Evolutionary conservation across 2,888 invertebrate species (phyloP).

Genomic region (Drosophila greeni): DNA sequence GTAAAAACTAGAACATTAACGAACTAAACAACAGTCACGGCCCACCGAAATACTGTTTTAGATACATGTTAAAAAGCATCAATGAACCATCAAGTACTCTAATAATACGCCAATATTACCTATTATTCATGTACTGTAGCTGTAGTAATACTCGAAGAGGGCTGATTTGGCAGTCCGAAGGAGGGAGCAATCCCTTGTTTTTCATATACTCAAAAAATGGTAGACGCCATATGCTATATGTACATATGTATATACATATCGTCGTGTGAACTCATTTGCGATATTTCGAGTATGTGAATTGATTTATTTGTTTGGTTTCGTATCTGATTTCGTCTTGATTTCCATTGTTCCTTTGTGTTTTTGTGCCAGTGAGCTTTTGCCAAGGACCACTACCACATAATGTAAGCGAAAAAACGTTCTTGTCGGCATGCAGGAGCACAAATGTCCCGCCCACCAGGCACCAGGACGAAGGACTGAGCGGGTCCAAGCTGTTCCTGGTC

Average conservation of each 20-base stretch:
- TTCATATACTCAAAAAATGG: conserved; percentile 10
- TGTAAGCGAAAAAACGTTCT: conserved; percentile 78
- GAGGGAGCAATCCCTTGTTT: background rate
- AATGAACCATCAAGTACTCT: conserved; percentile 1
- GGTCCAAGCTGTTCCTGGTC: conserved; percentile 17
- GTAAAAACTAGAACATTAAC: background rate
- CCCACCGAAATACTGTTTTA: conserved; percentile 3
- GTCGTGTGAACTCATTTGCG: conserved; percentile 19
- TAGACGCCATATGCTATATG: conserved; percentile 1
- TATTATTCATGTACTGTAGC: conserved; percentile 12
- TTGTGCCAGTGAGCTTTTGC: conserved; percentile 57
- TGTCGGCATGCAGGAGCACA: conserved; percentile 78
- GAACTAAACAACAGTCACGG: conserved; percentile 5
- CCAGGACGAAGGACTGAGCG: conserved; percentile 24
- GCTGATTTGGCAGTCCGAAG: background rate
- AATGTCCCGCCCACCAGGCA: conserved; percentile 56
- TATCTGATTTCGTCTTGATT: conserved; percentile 18
- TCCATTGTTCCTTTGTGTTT: conserved; percentile 46
- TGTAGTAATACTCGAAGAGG: conserved; percentile 3
- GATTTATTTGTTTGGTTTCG: background rate
- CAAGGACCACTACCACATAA: conserved; percentile 76
- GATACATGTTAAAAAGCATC: background rate
- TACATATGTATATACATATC: conserved; percentile 12
- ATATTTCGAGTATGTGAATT: conserved; percentile 29
- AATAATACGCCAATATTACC: background rate